These are phyloP conservation scores for Octodon degus DNA, from an alignment of 2,113 vertebrate genomes.

Conservation along the genomic window DNA sequence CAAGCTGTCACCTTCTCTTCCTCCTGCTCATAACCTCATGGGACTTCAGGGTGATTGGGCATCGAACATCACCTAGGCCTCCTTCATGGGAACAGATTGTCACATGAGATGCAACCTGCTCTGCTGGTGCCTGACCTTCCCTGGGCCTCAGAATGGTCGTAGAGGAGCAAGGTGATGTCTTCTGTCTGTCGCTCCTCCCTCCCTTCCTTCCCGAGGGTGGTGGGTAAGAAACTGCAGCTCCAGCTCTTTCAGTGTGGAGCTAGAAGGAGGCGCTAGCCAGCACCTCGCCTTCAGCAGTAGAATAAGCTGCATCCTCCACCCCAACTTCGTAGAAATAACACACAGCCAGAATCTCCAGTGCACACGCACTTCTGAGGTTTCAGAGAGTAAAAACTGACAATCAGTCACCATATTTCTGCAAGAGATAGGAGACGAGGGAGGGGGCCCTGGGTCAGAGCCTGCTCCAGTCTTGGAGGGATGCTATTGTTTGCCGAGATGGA, in stretches of 20 bases:
- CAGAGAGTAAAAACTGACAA: background rate
- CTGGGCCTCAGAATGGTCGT: too few relatives aligned
- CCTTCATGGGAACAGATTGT: background rate
- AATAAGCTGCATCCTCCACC: background rate
- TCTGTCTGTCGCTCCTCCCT: background rate
- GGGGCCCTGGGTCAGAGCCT: background rate
- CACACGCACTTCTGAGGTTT: background rate
- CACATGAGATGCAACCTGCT: background rate
- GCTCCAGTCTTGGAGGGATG: background rate
- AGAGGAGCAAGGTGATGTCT: background rate
- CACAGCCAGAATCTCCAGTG: background rate
- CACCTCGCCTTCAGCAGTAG: background rate
- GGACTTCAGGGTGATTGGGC: background rate
- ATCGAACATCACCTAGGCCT: background rate
- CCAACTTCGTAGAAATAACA: background rate
- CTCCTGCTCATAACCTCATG: background rate
- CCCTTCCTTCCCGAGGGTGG: accelerated
- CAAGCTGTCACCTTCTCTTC: background rate
- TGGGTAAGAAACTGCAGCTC: background rate
- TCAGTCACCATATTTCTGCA: background rate
- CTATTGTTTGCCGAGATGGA: background rate
- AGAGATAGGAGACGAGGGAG: background rate
- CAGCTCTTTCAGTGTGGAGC: background rate
- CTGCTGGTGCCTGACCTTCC: background rate
- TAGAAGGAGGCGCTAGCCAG: background rate